Evolutionary conservation across 2,113 vertebrate species (phyloP), one percentile per base, ranked within the genome.

Genomic region (Panurus biarmicus): DNA sequence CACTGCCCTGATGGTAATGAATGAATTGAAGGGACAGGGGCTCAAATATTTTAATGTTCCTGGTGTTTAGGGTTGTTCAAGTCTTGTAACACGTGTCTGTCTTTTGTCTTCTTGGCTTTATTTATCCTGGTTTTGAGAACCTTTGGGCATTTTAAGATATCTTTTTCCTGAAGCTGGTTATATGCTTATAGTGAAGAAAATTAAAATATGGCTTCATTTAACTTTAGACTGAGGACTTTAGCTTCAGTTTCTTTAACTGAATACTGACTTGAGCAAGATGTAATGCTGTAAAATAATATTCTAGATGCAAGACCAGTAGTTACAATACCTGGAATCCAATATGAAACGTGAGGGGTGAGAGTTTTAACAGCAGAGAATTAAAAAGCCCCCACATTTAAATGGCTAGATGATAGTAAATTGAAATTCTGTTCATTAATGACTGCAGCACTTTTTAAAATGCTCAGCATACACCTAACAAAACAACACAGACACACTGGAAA

Each of bases 371-470:
- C 31, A 81, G 47, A 66, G 24, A 56, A 76, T 36, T 76, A n/a
- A 64, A 65, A 82, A 56, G 5, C 3, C 23, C 56, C 17, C 14
- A 11, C 21, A 45, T 69, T 65, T 79, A 70, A 22, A 14, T 45
- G 75, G 25, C 19, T 45, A 61, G 40, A 48, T 88, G 65, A 83
- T 19, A 80, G 76, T 21, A 94, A 75, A 92, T 95, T 95, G 87
- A 89, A 90, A 94, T 95, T 94, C 89, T 81, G 72, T 92, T 94
- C 51, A 26, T 95, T 96, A 96, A 64, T 48, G 69, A 80, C 91
- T 96, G 93, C 96, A 89, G 93, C 62, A 22, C 83, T 93, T 80
- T 62, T 95, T 94, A 88, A 90, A 90, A 95, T 89, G 94, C 80
- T 89, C 51, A 38, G 64, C 56, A 13, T 88, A 80, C 9, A 61